Conservation (phyloP, 1,140 invertebrate species). For the Periplaneta americana region DNA sequence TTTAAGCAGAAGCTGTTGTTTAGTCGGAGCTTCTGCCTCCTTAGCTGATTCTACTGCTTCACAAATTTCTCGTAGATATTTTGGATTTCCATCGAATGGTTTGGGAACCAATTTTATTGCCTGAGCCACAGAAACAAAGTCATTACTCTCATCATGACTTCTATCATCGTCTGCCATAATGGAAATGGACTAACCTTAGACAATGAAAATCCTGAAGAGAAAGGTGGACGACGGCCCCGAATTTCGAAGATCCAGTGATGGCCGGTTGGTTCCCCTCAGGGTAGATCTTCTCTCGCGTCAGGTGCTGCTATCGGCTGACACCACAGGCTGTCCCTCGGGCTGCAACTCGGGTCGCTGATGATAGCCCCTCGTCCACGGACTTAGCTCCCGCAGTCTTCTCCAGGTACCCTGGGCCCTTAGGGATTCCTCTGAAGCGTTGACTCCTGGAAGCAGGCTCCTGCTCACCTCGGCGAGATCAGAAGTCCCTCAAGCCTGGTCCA, state of each 20-base stretch:
- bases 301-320: background rate
- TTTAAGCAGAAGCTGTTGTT: background rate
- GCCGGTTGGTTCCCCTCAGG: background rate
- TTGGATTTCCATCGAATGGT: background rate
- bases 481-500: background rate
- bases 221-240: background rate
- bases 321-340: background rate
- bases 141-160: background rate
- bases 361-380: background rate
- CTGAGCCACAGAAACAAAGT: background rate
- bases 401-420: background rate
- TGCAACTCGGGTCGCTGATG: background rate
- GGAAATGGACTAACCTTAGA: background rate
- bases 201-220: background rate
- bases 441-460: background rate
- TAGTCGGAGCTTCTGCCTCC: background rate
- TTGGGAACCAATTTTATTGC: background rate
- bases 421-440: background rate
- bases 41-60: background rate
- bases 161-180: background rate
- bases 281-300: background rate
- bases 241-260: background rate
- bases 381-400: too few relatives aligned
- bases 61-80: background rate
- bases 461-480: background rate